phyloP scores from a whole-genome alignment of 2,888 invertebrate species.

The Cabera pusaria region DNA sequence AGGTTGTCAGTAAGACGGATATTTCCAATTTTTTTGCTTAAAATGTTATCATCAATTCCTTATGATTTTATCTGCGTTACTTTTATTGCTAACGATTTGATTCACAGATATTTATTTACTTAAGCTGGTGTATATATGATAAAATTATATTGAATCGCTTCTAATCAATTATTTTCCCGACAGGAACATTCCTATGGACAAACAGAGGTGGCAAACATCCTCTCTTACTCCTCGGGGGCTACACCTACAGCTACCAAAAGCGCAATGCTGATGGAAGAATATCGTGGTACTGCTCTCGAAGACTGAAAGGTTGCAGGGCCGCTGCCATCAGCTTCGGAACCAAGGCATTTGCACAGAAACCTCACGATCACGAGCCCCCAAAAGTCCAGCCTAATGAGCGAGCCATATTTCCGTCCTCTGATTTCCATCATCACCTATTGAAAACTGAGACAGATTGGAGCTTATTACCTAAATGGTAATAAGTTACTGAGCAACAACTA shows the following conservation, averaged over 20 bases:
- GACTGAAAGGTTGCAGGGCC: constrained; percentile 69
- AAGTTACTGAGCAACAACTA: no score
- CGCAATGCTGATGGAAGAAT: constrained; percentile 68
- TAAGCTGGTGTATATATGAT: no score
- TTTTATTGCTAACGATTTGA: no score
- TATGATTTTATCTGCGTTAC: no score
- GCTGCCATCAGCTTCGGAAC: constrained; percentile 66
- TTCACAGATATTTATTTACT: no score
- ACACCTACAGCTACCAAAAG: constrained; percentile 74
- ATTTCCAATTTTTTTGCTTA: no score
- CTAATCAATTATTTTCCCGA: no score
- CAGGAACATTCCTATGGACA: constrained; percentile 72
- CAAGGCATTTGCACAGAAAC: constrained; percentile 48
- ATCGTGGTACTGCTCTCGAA: constrained; percentile 75
- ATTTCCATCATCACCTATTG: not conserved
- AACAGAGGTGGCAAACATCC: constrained; percentile 73
- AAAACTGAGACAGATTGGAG: no score
- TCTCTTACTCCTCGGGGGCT: constrained; percentile 60
- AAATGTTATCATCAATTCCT: no score
- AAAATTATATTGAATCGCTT: no score
- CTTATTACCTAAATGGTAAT: no score
- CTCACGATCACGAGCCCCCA: constrained; percentile 67
- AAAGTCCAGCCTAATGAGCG: constrained; percentile 3
- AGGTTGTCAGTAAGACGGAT: no score
- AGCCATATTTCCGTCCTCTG: not conserved